Base-by-base conservation (phyloP, 2,797 vertebrate species). In the Glossophaga mutica region DNA sequence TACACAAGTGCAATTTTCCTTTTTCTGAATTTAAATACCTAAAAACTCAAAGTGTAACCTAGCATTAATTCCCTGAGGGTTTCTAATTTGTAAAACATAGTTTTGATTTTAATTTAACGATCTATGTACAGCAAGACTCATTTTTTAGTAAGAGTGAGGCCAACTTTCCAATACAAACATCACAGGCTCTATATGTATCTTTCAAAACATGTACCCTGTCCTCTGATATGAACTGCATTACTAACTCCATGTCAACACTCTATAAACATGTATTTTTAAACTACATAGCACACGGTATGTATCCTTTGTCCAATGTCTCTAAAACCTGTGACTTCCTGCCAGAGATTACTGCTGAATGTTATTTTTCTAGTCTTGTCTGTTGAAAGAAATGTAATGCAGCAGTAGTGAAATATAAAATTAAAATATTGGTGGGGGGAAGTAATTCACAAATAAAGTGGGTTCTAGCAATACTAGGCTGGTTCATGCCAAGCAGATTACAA, bases 341-440 rank as follows among this genome's bases (percentile, higher is more conserved):
- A 3, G 50, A 92, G 84, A 94, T 37, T 42, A 88, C 24, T 96
- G 76, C 29, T 93, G 73, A 68, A 95, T 82, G 65, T 42, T 97
- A 2, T 46, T 96, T 97, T 91, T 92, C 26, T 50, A 48, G 73
- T 48, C 11, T 73, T 96, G 48, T 1, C 0, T 95, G 42, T 62
- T 96, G 82, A 84, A 95, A 94, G 86, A 77, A 96, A 95, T 92
- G 79, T 7, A 94, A 76, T 94, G 46, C 19, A 96, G 90, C 8
- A 96, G 86, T 0, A 81, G 67, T 90, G 85, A 55, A 93, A 96
- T 94, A 93, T 95, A 42, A 90, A 15, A 4, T 93, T 87, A 94
- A 93, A 95, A 67, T 92, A 71, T 96, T 96, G 92, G 95, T n/a
- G 89, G 62, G 91, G 44, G 95, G 98, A 96, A 96, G 87, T 96